A percentile compares a stretch with the other conserved stretches of the same genome.
Conservation (phyloP, 2,888 invertebrate genomes). For the Melanostoma mellinum region DNA sequence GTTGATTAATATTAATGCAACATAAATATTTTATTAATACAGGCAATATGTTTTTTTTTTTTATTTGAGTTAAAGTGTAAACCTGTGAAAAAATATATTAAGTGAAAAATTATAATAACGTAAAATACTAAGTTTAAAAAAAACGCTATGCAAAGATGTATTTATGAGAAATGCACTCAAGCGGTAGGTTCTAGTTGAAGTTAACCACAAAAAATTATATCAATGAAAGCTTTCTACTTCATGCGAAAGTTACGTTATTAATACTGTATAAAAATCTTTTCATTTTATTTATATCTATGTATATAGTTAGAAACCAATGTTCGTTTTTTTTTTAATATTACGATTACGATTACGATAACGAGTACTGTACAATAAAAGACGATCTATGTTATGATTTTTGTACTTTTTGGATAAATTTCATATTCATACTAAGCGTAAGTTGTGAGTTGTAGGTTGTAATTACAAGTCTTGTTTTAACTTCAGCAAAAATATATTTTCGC, state of each 20-base stretch:
- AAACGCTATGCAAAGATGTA: slow-evolving; percentile 37
- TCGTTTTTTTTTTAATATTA: background rate
- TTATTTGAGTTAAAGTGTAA: slow-evolving; percentile 41
- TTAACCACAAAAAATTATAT: slow-evolving; percentile 11
- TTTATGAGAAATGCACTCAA: slow-evolving; percentile 50
- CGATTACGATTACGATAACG: too few species aligned
- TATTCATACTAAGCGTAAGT: background rate
- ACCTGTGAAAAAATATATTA: slow-evolving; percentile 41
- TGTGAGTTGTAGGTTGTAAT: background rate
- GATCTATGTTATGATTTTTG: too few species aligned
- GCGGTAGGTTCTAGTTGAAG: slow-evolving; percentile 36
- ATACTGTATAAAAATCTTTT: slow-evolving; percentile 17
- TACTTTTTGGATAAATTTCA: background rate
- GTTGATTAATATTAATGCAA: background rate
- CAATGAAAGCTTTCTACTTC: slow-evolving; percentile 43
- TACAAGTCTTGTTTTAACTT: slow-evolving; percentile 23
- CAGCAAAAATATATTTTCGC: slow-evolving; percentile 50
- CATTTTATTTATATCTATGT: slow-evolving; percentile 5
- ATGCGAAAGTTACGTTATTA: slow-evolving; percentile 44
- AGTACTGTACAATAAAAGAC: too few species aligned
- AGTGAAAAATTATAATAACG: slow-evolving; percentile 40
- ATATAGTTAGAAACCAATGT: slow-evolving; percentile 51
- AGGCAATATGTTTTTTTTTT: slow-evolving; percentile 36
- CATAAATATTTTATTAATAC: slow-evolving; percentile 1
- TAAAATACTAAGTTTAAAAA: slow-evolving; percentile 12